Evolutionary conservation across 2,113 vertebrate species (phyloP), one percentile per base, ranked within the genome.

Genomic region (Accipiter virgatus): DNA sequence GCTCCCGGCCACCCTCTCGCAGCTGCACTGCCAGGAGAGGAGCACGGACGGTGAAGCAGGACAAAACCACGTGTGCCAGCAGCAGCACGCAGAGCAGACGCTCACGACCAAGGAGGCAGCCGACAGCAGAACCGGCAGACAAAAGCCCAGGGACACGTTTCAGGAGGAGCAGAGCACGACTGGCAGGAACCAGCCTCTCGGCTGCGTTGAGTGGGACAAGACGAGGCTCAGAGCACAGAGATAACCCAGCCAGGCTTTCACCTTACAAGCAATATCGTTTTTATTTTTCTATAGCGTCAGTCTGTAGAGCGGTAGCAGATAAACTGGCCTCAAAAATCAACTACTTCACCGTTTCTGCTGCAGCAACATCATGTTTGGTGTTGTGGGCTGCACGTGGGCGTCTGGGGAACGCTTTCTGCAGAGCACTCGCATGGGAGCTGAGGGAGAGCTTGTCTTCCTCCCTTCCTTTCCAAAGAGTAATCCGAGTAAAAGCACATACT

Each of bases 401-500:
- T 13, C 87, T 7, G 27, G 52, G 43, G n/a, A 80, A 40, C 2
- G 12, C 31, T 9, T 29, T 20, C 75, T 20, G 74, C 55, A 12
- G 55, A 68, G 72, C 31, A 2, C 43, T 16, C 13, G 5, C 20
- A 13, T 9, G 63, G 18, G 27, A 36, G 32, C 73, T 36, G 67
- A 4, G 3, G 59, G 31, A 36, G 31, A 58, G 34, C 78, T 43
- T 4, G 25, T n/a, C 48, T 62, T 38, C 48, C 29, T 10, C 3
- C 6, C 42, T 27, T 16, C 59, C 43, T 27, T 36, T 15, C 52
- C 43, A 18, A 25, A 55, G 40, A 16, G 7, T 6, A 8, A 55
- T 4, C 13, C 0, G 13, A 75, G 38, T 7, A 45, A 27, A 40
- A 67, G 29, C 38, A n/a, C 16, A 1, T 2, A 19, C 4, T 9